These are phyloP conservation scores for Callopanchax toddi DNA, from an alignment of 2,113 vertebrate species.

Conservation along the genomic window DNA sequence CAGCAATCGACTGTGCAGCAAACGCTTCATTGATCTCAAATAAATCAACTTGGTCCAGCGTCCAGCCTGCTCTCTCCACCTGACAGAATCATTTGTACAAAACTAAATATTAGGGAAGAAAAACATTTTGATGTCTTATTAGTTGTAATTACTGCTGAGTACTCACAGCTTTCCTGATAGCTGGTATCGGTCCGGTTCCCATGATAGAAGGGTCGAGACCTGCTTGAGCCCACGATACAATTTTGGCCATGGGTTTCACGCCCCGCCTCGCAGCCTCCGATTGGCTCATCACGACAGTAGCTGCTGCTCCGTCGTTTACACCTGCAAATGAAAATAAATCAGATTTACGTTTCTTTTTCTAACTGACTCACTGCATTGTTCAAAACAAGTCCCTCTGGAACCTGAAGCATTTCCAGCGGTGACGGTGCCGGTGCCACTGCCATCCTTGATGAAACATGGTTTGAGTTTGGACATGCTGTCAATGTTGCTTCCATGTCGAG, in stretches of 20 bases:
- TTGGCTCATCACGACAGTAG: conserved; percentile 91
- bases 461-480: conserved; percentile 88
- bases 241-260: conserved; percentile 85
- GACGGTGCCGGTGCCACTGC: conserved; percentile 89
- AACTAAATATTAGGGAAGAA: neutral
- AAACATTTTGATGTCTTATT: too few species aligned
- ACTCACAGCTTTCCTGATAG: conserved; percentile 94
- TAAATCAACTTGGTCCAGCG: conserved; percentile 87
- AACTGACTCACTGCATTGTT: neutral
- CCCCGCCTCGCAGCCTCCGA: conserved; percentile 86
- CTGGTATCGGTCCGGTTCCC: conserved; percentile 91
- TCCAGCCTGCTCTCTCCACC: conserved; percentile 92
- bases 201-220: conserved; percentile 94
- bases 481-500: conserved; percentile 88
- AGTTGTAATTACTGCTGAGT: neutral
- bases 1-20: conserved; percentile 84
- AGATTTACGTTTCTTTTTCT: too few species aligned
- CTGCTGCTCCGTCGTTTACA: conserved; percentile 94
- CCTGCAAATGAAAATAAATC: conserved; percentile 72
- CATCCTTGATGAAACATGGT: conserved; percentile 89
- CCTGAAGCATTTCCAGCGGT: conserved; percentile 96
- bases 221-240: conserved; percentile 90
- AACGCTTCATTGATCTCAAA: conserved; percentile 99
- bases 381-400: conserved; percentile 46
- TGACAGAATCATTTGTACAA: conserved; percentile 42